Percentiles rank a stretch among this genome's conserved stretches.
phyloP scores from a whole-genome alignment of 2,888 invertebrate genomes.

The Carcina quercana region DNA sequence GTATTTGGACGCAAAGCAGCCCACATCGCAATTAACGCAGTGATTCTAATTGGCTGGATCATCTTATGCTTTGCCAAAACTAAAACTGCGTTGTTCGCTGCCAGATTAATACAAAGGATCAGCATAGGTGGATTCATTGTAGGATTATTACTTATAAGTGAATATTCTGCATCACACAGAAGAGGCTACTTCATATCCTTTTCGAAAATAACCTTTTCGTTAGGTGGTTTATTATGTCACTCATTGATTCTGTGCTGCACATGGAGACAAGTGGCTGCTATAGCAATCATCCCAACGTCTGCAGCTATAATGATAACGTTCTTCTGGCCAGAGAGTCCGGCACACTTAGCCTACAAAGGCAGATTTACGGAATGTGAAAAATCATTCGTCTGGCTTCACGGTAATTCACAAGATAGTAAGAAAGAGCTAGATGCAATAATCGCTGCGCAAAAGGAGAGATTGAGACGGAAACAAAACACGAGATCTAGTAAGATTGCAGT shows the following conservation, averaged over 20 bases:
- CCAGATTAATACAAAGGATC: slow-evolving; percentile 31
- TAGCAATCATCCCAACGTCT: slow-evolving; percentile 16
- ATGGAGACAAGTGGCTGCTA: slow-evolving; percentile 31
- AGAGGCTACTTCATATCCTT: slow-evolving; percentile 32
- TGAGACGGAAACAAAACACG: slow-evolving; percentile 2
- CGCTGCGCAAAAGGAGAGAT: slow-evolving; percentile 18
- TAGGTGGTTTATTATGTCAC: slow-evolving; percentile 32
- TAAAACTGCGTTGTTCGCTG: slow-evolving; percentile 22
- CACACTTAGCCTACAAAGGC: slow-evolving; percentile 31
- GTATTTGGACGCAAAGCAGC: slow-evolving; percentile 28
- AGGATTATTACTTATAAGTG: slow-evolving; percentile 14
- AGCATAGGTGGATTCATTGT: slow-evolving; percentile 27
- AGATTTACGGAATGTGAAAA: slow-evolving; percentile 28
- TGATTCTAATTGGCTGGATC: slow-evolving; percentile 25
- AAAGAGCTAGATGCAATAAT: slow-evolving; percentile 25
- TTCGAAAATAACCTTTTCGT: slow-evolving; percentile 22
- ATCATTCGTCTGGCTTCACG: slow-evolving; percentile 29
- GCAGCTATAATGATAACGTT: slow-evolving; percentile 20
- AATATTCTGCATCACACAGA: slow-evolving; percentile 29
- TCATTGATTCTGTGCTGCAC: slow-evolving; percentile 22
- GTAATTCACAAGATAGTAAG: slow-evolving; percentile 18
- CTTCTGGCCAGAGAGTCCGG: slow-evolving; percentile 39
- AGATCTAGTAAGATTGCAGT: neutral
- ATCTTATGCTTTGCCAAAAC: slow-evolving; percentile 24
- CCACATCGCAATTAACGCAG: slow-evolving; percentile 17